Base-by-base conservation (phyloP, 2,797 vertebrate species). In the Alectoris magna region DNA sequence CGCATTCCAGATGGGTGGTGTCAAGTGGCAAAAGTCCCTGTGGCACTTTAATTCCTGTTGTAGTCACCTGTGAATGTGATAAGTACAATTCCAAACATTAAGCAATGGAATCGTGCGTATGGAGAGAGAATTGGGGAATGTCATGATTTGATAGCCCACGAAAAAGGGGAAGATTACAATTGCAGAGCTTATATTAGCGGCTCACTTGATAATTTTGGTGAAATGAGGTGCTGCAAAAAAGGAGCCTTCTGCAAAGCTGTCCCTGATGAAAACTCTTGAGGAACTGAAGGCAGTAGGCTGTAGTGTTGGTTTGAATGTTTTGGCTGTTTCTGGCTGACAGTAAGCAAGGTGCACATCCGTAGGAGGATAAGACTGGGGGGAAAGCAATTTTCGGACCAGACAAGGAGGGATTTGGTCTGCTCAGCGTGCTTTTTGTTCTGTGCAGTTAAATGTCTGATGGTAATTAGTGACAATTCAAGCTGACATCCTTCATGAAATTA, bases 391-490 rank as follows among this genome's bases (percentile, higher is more conserved):
- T 77, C 66, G 87, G 64, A 80, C 21, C 53, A 44, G 64, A 29
- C 48, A 39, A 64, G 82, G 87, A 82, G 53, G n/a, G 22, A 6
- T n/a, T 91, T 88, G 64, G 38, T 88, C n/a, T 69, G 62, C 71
- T 84, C 43, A 89, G 46, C 15, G 3, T 66, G 59, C 34, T 81
- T 92, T 39, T 80, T n/a, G 38, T 69, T 88, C 64, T 76, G 31
- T 60, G 77, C 62, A 93, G 70, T 95, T 95, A 94, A 49, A 73
- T 49, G 60, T 60, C 53, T 91, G 49, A 64, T 90, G 26, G 48
- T 76, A 76, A 88, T 93, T 90, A 89, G 16, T 77, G 84, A 60
- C 78, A 53, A 59, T 41, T 85, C 53, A 83, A 68, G 49, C 58
- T 51, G 69, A 66, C 69, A 59, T 87, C 59, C 41, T 88, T 94